Conservation (phyloP, 2,797 vertebrate species). For the Limnodromus scolopaceus region DNA sequence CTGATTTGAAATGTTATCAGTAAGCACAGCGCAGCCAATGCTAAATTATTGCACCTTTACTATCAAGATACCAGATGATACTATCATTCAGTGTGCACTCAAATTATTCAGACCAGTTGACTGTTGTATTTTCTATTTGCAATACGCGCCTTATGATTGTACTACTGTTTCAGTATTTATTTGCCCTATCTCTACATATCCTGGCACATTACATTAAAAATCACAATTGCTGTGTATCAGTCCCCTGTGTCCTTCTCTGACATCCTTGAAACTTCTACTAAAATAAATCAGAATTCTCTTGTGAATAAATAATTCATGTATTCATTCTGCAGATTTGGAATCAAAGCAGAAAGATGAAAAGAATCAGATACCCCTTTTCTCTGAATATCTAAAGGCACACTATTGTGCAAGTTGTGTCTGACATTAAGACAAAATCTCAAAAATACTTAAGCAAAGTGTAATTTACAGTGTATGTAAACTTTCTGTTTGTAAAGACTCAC, state of each 20-base stretch:
- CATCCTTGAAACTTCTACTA: not conserved
- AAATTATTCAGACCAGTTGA: not conserved
- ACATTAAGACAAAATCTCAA: not conserved
- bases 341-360: not conserved
- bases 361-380: not conserved
- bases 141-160: not conserved
- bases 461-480: not conserved
- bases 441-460: not conserved
- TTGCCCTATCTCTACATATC: not conserved
- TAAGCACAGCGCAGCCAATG: not conserved
- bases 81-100: not conserved
- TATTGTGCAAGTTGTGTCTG: not conserved
- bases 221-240: not conserved
- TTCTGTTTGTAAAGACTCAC: not conserved
- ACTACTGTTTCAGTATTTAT: not conserved
- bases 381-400: not conserved
- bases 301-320: not conserved
- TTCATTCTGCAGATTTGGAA: not conserved
- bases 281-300: not conserved
- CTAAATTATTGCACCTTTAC: not conserved
- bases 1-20: constrained; percentile 17
- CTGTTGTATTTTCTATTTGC: not conserved
- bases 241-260: not conserved
- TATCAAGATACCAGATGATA: not conserved
- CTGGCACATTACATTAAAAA: not conserved